A percentile compares a stretch with the other conserved stretches of the same genome.
These are phyloP conservation scores for Hybognathus amarus DNA, from an alignment of 2,797 vertebrate genomes.

Conservation along the genomic window DNA sequence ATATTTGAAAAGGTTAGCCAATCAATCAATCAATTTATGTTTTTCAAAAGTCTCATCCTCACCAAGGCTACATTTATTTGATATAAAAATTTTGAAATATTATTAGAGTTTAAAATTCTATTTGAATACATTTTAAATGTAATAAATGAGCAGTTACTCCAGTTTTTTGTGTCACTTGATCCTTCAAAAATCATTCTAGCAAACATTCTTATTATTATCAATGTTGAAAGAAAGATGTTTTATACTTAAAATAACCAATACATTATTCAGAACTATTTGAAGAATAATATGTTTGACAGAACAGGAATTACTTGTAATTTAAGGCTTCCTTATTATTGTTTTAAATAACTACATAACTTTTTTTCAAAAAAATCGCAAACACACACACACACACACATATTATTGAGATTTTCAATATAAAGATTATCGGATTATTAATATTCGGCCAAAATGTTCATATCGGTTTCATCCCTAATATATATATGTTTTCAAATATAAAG, in stretches of 20 bases:
- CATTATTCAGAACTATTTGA: background rate
- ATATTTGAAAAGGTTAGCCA: background rate
- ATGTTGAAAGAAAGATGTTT: background rate
- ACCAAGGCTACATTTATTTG: background rate
- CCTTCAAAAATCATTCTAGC: background rate
- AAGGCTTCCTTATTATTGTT: background rate
- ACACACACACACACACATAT: no score
- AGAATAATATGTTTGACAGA: background rate
- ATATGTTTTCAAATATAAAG: no score
- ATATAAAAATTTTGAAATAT: background rate
- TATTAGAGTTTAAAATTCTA: background rate
- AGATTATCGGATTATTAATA: no score
- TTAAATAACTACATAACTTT: no score
- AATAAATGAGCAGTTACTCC: background rate
- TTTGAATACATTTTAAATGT: background rate
- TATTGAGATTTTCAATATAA: no score
- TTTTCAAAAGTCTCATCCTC: background rate
- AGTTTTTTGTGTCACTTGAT: background rate
- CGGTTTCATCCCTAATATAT: no score
- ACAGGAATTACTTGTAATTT: background rate
- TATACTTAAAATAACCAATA: background rate
- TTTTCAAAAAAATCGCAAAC: no score
- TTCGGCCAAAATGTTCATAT: no score
- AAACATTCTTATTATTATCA: background rate
- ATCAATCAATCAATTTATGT: background rate